Evolutionary conservation across 2,797 vertebrate genomes (phyloP), one percentile per base, ranked within the genome.

Genomic region (Chromis chromis): DNA sequence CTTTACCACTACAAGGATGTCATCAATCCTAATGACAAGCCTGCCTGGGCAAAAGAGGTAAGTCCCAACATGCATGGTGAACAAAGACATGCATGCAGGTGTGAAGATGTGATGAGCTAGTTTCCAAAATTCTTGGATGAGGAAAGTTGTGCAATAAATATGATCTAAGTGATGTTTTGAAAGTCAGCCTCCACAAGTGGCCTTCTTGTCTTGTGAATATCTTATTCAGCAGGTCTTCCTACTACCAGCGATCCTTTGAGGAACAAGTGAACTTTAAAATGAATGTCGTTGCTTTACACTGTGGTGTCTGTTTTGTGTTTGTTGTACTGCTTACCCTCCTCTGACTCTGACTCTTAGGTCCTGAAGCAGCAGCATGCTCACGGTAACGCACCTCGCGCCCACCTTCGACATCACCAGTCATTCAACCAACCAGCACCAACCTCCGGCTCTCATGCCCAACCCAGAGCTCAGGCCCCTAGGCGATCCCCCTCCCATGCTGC

Each of bases 1-100:
- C 96, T 98, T 28, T 99, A 99, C 91, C 97, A 99, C 86, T 98
- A 97, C 91, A 99, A 97, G 81, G 97, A 98, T 77, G 92, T 95
- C 25, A 91, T 94, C 87, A 98, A 96, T 89, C 95, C 96, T 36
- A 95, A 88, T 0, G 96, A 99, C 92, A 99, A 99, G 72, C 97
- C 97, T 4, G 95, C 96, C 0, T 99, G 98, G 97, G 97, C 97
- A 81, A 99, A 98, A 91, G 97, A 98, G 96, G 97, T 98, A 74
- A 64, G 59, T 57, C 52, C 6, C 25, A 52, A 55, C 74, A 52
- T 69, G 78, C 42, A 74, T 70, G 68, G 22, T 25, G 9, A n/a
- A 19, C 31, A 50, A 56, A 84, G 13, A 36, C 58, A 73, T 55
- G 63, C 54, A 33, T 48, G 59, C 6, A 13, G 0, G 33, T 36